Evolutionary conservation across 1,140 invertebrate genomes (phyloP).

Genomic region (Pseudomyrmex gracilis): DNA sequence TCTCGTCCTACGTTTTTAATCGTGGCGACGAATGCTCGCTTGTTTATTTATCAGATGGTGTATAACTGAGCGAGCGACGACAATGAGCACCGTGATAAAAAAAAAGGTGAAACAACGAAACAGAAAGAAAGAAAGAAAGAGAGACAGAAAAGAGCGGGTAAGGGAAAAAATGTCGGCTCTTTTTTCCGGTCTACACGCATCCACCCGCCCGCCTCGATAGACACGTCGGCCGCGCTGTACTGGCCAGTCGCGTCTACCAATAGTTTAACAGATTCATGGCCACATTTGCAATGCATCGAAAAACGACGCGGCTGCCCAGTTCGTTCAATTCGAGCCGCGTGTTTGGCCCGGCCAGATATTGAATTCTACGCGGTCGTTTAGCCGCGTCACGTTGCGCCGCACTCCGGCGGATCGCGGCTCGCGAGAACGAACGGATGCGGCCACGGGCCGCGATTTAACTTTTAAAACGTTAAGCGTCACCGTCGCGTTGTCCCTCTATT

Average conservation of each 20-base stretch:
- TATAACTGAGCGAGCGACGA: constrained; percentile 35
- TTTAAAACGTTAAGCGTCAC: constrained; percentile 69
- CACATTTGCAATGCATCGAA: constrained; percentile 73
- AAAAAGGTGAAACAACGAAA: too few relatives aligned
- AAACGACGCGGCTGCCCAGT: constrained; percentile 57
- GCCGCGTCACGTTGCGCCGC: constrained; percentile 14
- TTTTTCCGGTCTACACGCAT: constrained; percentile 47
- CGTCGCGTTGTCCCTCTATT: constrained; percentile 18
- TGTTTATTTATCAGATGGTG: constrained; percentile 36
- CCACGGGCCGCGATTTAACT: constrained; percentile 62
- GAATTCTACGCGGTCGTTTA: constrained; percentile 66
- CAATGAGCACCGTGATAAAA: constrained; percentile 7
- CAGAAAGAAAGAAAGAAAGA: background rate
- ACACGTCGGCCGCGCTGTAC: constrained; percentile 31
- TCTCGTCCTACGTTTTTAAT: constrained; percentile 22
- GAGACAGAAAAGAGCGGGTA: background rate
- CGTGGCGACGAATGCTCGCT: background rate
- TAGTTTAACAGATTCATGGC: constrained; percentile 70
- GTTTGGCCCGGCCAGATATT: constrained; percentile 66
- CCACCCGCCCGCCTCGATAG: constrained; percentile 15
- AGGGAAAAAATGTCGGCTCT: constrained; percentile 7
- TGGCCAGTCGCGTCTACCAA: constrained; percentile 44
- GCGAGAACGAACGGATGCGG: background rate
- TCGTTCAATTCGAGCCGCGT: constrained; percentile 64
- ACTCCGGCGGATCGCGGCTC: background rate